Percentiles rank a stretch among this genome's conserved stretches.
phyloP scores from a whole-genome alignment of 2,113 vertebrate species.

The Oncorhynchus clarkii region DNA sequence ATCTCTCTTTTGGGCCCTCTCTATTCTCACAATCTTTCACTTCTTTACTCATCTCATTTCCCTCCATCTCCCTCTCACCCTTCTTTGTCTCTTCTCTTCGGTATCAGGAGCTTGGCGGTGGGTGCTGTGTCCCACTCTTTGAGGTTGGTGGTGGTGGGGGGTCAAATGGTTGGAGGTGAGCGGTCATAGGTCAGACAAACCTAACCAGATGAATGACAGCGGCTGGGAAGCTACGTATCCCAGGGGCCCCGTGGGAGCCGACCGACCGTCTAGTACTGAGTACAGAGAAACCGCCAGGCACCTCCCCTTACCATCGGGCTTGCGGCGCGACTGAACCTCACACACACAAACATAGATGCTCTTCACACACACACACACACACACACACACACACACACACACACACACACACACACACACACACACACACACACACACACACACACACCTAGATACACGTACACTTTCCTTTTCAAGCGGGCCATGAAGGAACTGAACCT shows the following conservation, averaged over 20 bases:
- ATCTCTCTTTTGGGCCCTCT: neutral
- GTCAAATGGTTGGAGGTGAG: slow-evolving; percentile 18
- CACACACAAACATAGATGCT: neutral
- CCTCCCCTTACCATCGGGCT: slow-evolving; percentile 17
- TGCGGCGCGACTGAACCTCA: neutral
- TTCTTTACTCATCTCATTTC: slow-evolving; percentile 7
- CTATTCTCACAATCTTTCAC: neutral
- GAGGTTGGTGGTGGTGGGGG: neutral
- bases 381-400: slow-evolving; percentile 2
- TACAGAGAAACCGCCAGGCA: slow-evolving; percentile 47
- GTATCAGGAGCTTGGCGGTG: slow-evolving; percentile 6
- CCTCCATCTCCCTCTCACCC: slow-evolving; percentile 7
- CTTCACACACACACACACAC: neutral
- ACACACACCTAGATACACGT: slow-evolving; percentile 2
- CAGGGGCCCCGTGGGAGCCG: slow-evolving; percentile 56
- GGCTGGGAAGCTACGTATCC: slow-evolving; percentile 12
- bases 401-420: slow-evolving; percentile 13
- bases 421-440: neutral
- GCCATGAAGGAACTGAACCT: neutral
- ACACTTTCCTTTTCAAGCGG: neutral
- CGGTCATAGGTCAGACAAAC: slow-evolving; percentile 68
- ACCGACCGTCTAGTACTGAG: slow-evolving; percentile 51
- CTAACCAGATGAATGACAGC: slow-evolving; percentile 36
- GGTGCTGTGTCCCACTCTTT: slow-evolving; percentile 13
- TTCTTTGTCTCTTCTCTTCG: slow-evolving; percentile 2